Base-by-base conservation (phyloP, 2,113 vertebrate genomes). In the Dinomys branickii region DNA sequence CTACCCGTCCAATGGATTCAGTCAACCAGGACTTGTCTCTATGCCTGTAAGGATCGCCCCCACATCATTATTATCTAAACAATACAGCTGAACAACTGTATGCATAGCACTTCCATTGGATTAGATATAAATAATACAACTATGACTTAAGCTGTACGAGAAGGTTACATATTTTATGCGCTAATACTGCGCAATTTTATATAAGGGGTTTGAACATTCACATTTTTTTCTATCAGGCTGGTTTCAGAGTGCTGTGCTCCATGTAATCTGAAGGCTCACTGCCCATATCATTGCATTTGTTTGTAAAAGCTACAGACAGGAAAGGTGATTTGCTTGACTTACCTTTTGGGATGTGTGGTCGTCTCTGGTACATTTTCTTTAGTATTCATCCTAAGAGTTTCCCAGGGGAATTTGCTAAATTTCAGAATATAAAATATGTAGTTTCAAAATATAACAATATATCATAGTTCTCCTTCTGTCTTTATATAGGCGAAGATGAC, bases 401-500 rank as follows among this genome's bases (percentile, higher is more conserved):
- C 17, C 75, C 86, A 33, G 5, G 95, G 89, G 8, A 11, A 85
- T 95, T 98, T 96, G 54, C 83, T 63, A 71, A 92, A 75, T 19
- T 63, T 88, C 7, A 82, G 44, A 94, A 91, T 38, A 50, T 52
- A 84, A 77, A 5, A 19, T 69, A n/a, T 19, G 19, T 20, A n/a
- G 35, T 16, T 63, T 88, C 7, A 85, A 44, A 94, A 90, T 38
- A 50, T 41, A 85, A 73, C 54, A 96, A 80, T n/a, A n/a, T n/a
- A 83, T 59, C 73, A 35, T 94, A 92, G 93, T 93, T 11, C 35
- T 61, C 56, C 22, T 73, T 96, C 95, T 38, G 73, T 82, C 0
- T 85, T 95, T 71, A 67, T 91, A 93, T 95, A n/a, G 73, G 44
- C 85, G 87, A 95, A 80, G 20, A 89, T 90, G 63, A 88, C 50